Conservation (phyloP, 2,797 vertebrate genomes). For the Amblyopsis hoosieri region DNA sequence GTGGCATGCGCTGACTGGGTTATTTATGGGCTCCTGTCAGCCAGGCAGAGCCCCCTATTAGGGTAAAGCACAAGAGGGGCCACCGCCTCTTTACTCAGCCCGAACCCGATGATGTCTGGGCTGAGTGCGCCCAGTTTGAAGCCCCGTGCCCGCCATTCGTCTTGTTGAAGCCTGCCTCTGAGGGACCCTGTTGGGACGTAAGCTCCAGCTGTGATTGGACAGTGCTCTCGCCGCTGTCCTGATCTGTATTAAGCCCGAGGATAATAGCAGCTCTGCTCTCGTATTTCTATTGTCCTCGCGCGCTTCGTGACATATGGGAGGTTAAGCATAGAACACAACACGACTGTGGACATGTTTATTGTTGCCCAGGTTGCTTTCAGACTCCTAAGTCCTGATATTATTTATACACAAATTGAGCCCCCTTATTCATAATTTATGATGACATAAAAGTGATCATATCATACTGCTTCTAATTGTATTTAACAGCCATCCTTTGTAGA, state of each 20-base stretch:
- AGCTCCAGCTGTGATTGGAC: constrained; percentile 64
- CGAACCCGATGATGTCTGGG: constrained; percentile 72
- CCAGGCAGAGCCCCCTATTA: constrained; percentile 70
- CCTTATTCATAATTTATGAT: background rate
- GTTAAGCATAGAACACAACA: background rate
- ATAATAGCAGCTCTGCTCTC: constrained; percentile 19
- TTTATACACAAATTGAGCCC: background rate
- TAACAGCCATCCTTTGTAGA: constrained; percentile 6
- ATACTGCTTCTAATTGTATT: constrained; percentile 3
- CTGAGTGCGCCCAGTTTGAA: constrained; percentile 71
- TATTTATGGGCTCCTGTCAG: constrained; percentile 82
- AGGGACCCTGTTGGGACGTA: constrained; percentile 47
- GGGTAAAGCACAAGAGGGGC: constrained; percentile 62
- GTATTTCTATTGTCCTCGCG: constrained; percentile 22
- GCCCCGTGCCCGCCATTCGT: constrained; percentile 67
- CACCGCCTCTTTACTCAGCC: constrained; percentile 75
- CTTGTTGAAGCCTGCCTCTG: constrained; percentile 72
- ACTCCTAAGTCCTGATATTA: background rate
- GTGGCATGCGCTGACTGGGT: constrained; percentile 52
- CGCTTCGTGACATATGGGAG: constrained; percentile 12
- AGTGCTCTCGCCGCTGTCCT: constrained; percentile 25
- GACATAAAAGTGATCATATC: constrained; percentile 7
- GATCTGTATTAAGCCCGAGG: constrained; percentile 44
- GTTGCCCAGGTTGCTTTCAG: background rate
- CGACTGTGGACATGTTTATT: background rate